These are phyloP conservation scores for Sardinella longiceps DNA, from an alignment of 2,797 vertebrate genomes.

Conservation along the genomic window DNA sequence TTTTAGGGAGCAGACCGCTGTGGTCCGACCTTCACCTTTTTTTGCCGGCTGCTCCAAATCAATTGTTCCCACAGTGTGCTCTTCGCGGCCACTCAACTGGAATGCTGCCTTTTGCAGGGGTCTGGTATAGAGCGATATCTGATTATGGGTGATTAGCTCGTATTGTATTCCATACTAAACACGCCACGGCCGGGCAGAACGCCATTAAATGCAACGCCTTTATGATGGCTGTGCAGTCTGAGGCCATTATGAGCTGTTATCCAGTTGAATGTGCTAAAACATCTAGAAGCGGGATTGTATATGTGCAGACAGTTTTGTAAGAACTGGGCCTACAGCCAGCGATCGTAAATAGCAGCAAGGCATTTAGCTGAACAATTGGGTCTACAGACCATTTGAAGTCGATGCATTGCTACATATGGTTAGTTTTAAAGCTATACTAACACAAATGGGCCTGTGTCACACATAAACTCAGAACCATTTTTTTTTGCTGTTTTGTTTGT, in stretches of 20 bases:
- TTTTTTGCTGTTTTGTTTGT: slow-evolving; percentile 52
- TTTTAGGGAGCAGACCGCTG: slow-evolving; percentile 39
- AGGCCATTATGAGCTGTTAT: not conserved
- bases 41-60: slow-evolving; percentile 37
- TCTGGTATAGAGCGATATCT: not conserved
- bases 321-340: not conserved
- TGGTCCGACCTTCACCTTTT: slow-evolving; percentile 34
- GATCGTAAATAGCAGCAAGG: not conserved
- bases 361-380: slow-evolving; percentile 20
- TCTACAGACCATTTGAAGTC: not conserved
- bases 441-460: slow-evolving; percentile 11
- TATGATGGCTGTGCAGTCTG: not conserved
- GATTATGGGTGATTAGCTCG: not conserved
- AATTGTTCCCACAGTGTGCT: slow-evolving; percentile 37
- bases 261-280: slow-evolving; percentile 6
- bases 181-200: not conserved
- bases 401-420: slow-evolving; percentile 3
- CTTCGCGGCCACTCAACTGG: slow-evolving; percentile 29
- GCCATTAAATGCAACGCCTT: not conserved
- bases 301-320: not conserved
- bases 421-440: not conserved
- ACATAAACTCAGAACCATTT: not conserved
- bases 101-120: not conserved
- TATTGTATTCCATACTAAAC: slow-evolving; percentile 13
- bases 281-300: not conserved